Evolutionary conservation across 1,140 invertebrate genomes (phyloP), one percentile per base, ranked within the genome.

Genomic region (Branchinecta lynchi): DNA sequence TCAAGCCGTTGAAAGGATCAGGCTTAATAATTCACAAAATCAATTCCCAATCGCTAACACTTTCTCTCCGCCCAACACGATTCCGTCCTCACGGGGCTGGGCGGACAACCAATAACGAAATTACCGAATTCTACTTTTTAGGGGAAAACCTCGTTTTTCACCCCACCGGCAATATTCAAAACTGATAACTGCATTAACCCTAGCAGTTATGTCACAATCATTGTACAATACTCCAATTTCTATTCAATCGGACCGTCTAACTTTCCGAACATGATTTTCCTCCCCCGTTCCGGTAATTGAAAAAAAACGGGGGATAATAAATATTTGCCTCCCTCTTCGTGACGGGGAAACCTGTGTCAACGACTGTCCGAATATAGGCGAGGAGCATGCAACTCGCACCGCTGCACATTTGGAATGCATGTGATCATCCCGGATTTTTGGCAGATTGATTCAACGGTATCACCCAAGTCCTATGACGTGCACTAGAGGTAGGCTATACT

Each of bases 101-200:
- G 32, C 32, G 32, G 32, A 32, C 32, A 32, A 32, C 32, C 32
- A 5, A 32, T 32, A 32, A 32, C 32, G 32, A 32, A 32, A 32
- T 32, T 32, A 32, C 32, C 32, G 32, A 32, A 32, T 32, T 32
- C 32, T 60, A 20, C 51, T 60, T 60, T 20, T 60, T 12, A 60
- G 51, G 51, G 12, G 17, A 60, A 60, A 60, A 12, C 51, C 12
- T 60, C 51, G 51, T 20, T 15, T 60, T 60, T 60, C 51, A 60
- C 17, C 51, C 51, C 51, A 15, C 17, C 51, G 12, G 32, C 17
- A 60, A 60, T 60, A 60, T 60, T 60, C 51, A 15, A 60, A 60
- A 60, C 51, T 60, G 51, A 60, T 60, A 60, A 60, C 51, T 60
- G 17, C 51, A 60, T 60, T 60, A 60, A 60, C 51, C 51, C 51